Evolutionary conservation across 2,888 invertebrate species (phyloP).

Genomic region (Sisyra nigra): DNA sequence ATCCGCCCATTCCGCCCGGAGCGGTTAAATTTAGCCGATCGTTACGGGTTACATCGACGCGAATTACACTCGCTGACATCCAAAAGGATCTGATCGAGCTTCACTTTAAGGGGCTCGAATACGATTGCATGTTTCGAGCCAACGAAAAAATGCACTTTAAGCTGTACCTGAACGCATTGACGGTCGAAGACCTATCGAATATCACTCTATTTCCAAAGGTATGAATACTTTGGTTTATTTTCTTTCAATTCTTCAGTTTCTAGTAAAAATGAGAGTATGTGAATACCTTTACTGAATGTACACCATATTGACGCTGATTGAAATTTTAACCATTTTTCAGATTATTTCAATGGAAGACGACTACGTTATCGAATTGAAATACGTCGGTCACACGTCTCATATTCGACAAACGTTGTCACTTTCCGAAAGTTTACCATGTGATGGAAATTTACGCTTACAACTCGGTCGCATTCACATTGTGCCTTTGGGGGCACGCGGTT

Average conservation of each 20-base stretch:
- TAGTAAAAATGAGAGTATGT: too few species aligned
- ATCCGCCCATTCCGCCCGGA: conserved; percentile 60
- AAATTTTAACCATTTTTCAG: too few species aligned
- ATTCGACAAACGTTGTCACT: conserved; percentile 30
- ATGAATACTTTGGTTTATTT: too few species aligned
- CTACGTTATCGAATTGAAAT: conserved; percentile 63
- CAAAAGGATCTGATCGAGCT: conserved; percentile 54
- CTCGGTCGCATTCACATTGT: conserved; percentile 54
- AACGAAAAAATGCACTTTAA: conserved; percentile 61
- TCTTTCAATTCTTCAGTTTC: too few species aligned
- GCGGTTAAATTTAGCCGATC: conserved; percentile 60
- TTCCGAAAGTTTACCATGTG: conserved; percentile 36
- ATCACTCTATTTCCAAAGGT: conserved; percentile 63
- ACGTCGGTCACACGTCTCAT: conserved; percentile 48
- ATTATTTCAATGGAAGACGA: conserved; percentile 64
- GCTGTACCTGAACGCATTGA: conserved; percentile 46
- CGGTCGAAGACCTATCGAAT: conserved; percentile 55
- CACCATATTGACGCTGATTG: too few species aligned
- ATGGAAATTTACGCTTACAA: conserved; percentile 52
- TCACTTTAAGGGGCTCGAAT: conserved; percentile 47
- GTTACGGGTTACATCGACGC: conserved; percentile 41
- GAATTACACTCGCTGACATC: conserved; percentile 48
- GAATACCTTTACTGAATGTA: too few species aligned
- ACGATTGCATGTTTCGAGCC: conserved; percentile 60
- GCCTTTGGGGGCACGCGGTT: neutral